Evolutionary conservation across 2,888 invertebrate genomes (phyloP), one percentile per base, ranked within the genome.

Genomic region (Eupithecia tripunctaria): DNA sequence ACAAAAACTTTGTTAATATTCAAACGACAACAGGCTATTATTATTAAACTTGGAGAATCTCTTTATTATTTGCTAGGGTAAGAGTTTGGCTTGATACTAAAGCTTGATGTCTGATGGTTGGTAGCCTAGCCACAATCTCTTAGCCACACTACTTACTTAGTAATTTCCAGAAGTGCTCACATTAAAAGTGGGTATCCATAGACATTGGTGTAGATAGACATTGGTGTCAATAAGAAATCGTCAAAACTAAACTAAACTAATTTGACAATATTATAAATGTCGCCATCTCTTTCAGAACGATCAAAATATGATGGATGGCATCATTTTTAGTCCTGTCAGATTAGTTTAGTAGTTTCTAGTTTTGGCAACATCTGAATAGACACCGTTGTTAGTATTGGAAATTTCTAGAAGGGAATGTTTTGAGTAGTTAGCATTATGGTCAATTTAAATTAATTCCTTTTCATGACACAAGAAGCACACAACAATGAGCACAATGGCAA

Each of bases 1-100:
- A 47, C 43, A 18, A 47, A 47, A 47, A 41, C 18, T 66, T 60
- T 60, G 60, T 25, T 36, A 36, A 38, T 63, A 63, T 38, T 21
- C 18, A 60, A 60, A 60, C 29, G 27, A 60, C 60, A 60, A 60
- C 27, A 18, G 18, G 14, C 27, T 60, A 29, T 60, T 60, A 10
- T 29, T 29, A 56, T 56, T 60, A 60, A 29, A 29, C 18, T 60
- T 29, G 60, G 29, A 56, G 27, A 60, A 29, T 60, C 18, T 60
- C 18, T 60, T 29, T 60, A 29, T 29, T 60, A 29, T 29, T 59
- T 60, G 18, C 15, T 56, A 5, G 60, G 27, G 14, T 5, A 43
- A n/a, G n/a, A 21, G 47, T 51, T 51, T 21, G 10, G 12, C 21
- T 51, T 51, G 51, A 51, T 51, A 10, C 3, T 25, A 25, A 56